Evolutionary conservation across 2,113 vertebrate species (phyloP).

Genomic region (Fregata magnificens): DNA sequence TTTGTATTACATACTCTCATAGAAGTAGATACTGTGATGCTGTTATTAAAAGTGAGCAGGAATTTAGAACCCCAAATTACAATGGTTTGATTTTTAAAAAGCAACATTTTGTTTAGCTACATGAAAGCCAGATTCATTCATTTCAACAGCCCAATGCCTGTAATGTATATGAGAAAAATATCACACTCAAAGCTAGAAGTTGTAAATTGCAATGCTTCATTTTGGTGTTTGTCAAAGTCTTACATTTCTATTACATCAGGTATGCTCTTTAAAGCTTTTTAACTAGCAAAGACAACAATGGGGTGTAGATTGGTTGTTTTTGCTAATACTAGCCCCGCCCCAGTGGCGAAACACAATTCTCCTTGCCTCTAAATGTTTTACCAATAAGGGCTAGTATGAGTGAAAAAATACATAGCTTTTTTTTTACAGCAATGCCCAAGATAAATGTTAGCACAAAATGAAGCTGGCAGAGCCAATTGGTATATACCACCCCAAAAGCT

Average conservation of each 20-base stretch:
- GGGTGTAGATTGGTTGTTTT: background rate
- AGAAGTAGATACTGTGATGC: slow-evolving; percentile 48
- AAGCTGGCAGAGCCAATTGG: background rate
- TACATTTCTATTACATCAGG: background rate
- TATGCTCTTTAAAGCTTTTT: background rate
- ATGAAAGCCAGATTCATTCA: slow-evolving; percentile 58
- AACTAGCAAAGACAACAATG: slow-evolving; percentile 25
- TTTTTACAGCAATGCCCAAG: background rate
- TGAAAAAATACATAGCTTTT: background rate
- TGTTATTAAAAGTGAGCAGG: slow-evolving; percentile 68
- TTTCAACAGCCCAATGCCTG: slow-evolving; percentile 54
- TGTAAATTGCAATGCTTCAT: slow-evolving; percentile 11
- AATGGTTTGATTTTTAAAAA: slow-evolving; percentile 63
- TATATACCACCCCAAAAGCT: background rate
- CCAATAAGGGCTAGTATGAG: background rate
- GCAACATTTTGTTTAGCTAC: slow-evolving; percentile 59
- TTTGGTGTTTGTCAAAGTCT: slow-evolving; percentile 57
- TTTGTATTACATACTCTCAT: slow-evolving; percentile 64
- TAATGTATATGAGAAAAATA: slow-evolving; percentile 43
- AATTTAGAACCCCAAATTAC: slow-evolving; percentile 65
- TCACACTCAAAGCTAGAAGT: slow-evolving; percentile 34
- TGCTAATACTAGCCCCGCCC: slow-evolving; percentile 18
- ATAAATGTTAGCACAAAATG: slow-evolving; percentile 20
- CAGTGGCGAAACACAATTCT: background rate
- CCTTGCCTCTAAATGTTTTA: background rate